phyloP scores from a whole-genome alignment of 1,140 invertebrate species.

The Papilio helenus region DNA sequence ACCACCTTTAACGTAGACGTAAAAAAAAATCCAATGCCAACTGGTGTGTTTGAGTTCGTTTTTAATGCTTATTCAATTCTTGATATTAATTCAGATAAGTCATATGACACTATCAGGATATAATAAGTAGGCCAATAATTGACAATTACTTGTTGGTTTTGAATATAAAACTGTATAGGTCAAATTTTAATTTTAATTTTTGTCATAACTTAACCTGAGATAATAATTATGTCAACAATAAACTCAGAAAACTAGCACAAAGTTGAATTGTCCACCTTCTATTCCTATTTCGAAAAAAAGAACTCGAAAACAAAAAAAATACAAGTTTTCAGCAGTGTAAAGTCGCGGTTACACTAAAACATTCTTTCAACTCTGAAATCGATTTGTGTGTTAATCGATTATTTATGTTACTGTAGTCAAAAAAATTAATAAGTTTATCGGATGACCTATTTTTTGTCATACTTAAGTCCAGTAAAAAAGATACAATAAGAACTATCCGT shows the following conservation, averaged over 20 bases:
- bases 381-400: too few species aligned
- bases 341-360: too few species aligned
- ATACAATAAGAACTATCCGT: background rate
- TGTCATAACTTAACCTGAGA: too few species aligned
- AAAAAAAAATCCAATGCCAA: constrained; percentile 34
- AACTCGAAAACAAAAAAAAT: too few species aligned
- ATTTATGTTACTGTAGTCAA: background rate
- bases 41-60: constrained; percentile 19
- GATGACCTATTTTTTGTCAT: background rate
- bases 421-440: background rate
- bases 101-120: background rate
- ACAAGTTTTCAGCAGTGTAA: too few species aligned
- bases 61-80: constrained; percentile 35
- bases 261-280: too few species aligned
- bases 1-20: constrained; percentile 22
- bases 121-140: background rate
- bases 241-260: too few species aligned
- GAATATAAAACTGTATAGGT: background rate
- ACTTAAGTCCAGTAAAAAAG: background rate
- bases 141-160: background rate
- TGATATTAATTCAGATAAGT: constrained; percentile 16
- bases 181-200: background rate
- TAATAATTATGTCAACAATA: too few species aligned
- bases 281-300: too few species aligned
- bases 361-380: background rate